phyloP scores from a whole-genome alignment of 2,797 vertebrate species.

The Ara ararauna region DNA sequence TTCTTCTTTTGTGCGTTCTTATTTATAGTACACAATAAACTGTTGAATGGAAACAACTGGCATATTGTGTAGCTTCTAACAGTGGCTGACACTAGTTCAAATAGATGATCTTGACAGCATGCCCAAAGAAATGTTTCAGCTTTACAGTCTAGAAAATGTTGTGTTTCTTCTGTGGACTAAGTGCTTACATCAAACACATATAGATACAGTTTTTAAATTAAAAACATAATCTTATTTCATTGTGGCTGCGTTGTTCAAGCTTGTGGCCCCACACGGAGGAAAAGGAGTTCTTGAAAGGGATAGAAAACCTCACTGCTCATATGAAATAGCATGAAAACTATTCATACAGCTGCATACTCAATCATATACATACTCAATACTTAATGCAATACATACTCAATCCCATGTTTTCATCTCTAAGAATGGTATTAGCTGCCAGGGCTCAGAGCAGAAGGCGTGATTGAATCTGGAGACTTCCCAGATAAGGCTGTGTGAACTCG shows the following conservation, averaged over 20 bases:
- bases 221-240: background rate
- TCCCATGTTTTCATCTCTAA: background rate
- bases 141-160: background rate
- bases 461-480: background rate
- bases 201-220: background rate
- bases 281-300: background rate
- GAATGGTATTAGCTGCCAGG: background rate
- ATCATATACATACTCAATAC: background rate
- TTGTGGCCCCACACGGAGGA: background rate
- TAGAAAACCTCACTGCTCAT: background rate
- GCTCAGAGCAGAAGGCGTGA: background rate
- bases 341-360: background rate
- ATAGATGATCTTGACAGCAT: slow-evolving; percentile 42
- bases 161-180: background rate
- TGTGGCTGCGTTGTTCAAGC: background rate
- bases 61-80: slow-evolving; percentile 26
- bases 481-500: background rate
- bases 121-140: slow-evolving; percentile 40
- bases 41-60: background rate
- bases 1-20: slow-evolving; percentile 43
- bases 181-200: background rate
- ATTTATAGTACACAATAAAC: slow-evolving; percentile 32
- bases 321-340: background rate
- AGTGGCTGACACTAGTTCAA: slow-evolving; percentile 40
- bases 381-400: background rate